Evolutionary conservation across 2,888 invertebrate genomes (phyloP), one percentile per base, ranked within the genome.

Genomic region (Scrobipalpa costella): DNA sequence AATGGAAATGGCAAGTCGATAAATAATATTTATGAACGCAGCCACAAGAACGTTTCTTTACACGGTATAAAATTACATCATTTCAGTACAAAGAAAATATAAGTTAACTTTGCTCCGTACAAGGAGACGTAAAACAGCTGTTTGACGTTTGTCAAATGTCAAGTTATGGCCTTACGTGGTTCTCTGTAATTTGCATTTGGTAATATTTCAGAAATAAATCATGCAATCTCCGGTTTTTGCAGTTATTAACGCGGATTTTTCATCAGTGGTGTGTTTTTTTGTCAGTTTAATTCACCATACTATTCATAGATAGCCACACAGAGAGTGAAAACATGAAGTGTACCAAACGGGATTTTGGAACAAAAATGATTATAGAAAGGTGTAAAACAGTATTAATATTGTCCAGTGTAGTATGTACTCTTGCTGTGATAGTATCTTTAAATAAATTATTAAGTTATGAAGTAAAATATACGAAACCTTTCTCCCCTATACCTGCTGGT

Each of bases 301-400:
- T 90, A 76, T 82, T 87, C 71, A 80, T 88, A 88, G 86, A 84
- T 85, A 89, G 84, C 66, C 69, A 78, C 44, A 73, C 71, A 36
- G 75, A 82, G 71, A 68, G 77, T 55, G 80, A 84, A 78, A 83
- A 75, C 63, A 90, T 89, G 89, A 83, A 85, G 80, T 82, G 79
- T 68, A n/a, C 61, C 7, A 80, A 79, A 68, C 76, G 71, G 65
- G 76, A 80, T 73, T 77, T 84, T 62, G 76, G 80, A 62, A 71
- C 85, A 27, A 90, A 87, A 84, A 88, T 89, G 86, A 79, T 88
- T 63, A 64, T 84, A 68, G 90, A 88, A 73, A 80, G 79, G 68
- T 91, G 86, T 81, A 90, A 85, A 85, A 83, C 89, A 47, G 81
- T 89, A 73, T 64, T 90, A 64, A 78, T 90, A 76, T 74, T 89